Evolutionary conservation across 2,888 invertebrate genomes (phyloP), one percentile per base, ranked within the genome.

Genomic region (Eledone cirrhosa): DNA sequence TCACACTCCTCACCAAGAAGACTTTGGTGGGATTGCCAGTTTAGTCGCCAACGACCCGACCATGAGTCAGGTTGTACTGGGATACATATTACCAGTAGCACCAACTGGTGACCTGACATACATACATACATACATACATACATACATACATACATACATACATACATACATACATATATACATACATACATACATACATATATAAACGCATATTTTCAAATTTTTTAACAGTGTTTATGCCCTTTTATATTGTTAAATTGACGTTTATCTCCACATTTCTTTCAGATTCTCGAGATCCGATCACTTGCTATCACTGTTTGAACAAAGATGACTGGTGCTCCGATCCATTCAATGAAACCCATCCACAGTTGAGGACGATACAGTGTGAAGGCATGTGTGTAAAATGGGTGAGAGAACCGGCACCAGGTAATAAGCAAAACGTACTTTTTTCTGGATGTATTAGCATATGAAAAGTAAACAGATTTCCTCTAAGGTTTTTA

Each of bases 271-370:
- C 31, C 13, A 2, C n/a, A 4, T 72, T 4, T 22, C n/a, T 72
- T 72, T 33, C 72, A 72, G 72, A 72, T n/a, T 33, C 72, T 72
- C 24, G 67, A 29, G 78, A 81, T 63, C 80, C 81, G 47, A 81
- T 83, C 53, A 80, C 75, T 48, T 85, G 85, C 77, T 84, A 83
- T 77, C 80, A 83, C n/a, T 85, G 85, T 78, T 78, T 78, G 59
- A 74, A 80, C 27, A 79, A 75, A 13, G 83, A 85, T 78, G 80
- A 83, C 77, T 85, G 78, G 82, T 88, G 88, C 77, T 84, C 84
- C 7, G 87, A 87, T 72, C 87, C 87, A 8, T 88, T 88, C 83
- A 88, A 88, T 82, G 77, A 78, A 11, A 83, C 84, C 0, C 85
- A 85, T 77, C 86, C 86, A 22, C 80, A 81, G 22, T 77, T 86